Evolutionary conservation across 2,888 invertebrate species (phyloP), one percentile per base, ranked within the genome.

Genomic region (Drosophila limbata): DNA sequence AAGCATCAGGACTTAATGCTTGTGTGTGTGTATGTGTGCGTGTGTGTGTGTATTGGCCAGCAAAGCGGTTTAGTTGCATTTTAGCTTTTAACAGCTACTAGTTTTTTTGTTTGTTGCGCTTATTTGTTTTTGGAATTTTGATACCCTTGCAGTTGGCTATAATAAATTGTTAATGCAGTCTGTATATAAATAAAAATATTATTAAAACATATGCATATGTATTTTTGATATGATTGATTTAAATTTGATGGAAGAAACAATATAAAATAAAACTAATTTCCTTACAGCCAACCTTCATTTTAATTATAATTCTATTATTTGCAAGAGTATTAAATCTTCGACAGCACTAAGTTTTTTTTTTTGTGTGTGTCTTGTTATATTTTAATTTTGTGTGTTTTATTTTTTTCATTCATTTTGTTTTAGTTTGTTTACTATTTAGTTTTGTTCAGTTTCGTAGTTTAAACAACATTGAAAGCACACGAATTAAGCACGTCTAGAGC

Each of bases 21-120:
- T 63, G 33, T 60, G 31, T 61, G 50, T 65, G 69, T 72, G 53
- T 45, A 25, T 47, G 39, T 57, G 50, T 62, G 45, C 62, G 57
- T 63, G 69, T 52, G 48, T 53, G 66, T 71, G 59, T 44, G 73
- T 63, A 59, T 53, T 77, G 78, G 79, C 69, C 65, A 73, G 81
- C 73, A 84, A 85, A 85, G 89, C 87, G 78, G 79, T 80, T 85
- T 89, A 81, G 81, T 71, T 81, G 71, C 73, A 79, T 78, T 87
- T 74, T 74, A 78, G 78, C 74, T 72, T 89, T 75, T 84, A 80
- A 81, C 73, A 79, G 79, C 77, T 77, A 69, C 77, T 75, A 74
- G 78, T 66, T 67, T 25, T 25, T 73, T 53, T 68, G 40, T 55
- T 65, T 76, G 75, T 77, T 67, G 52, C 47, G 61, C 50, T 60